Base-by-base conservation (phyloP, 2,113 vertebrate species). In the Danionella cerebrum region DNA sequence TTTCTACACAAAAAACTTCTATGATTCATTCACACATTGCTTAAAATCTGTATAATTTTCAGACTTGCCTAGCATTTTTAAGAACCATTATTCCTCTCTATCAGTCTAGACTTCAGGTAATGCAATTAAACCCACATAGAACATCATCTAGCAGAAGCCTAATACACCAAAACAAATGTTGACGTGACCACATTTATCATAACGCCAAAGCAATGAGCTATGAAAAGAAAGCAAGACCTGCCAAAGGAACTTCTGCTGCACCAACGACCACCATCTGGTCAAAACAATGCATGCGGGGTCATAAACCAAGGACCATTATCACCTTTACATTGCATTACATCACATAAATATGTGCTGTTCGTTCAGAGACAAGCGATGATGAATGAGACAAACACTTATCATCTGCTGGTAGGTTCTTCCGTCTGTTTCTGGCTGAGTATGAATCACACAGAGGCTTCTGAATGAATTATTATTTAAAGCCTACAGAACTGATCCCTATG, bases 151-250 rank as follows among this genome's bases (percentile, higher is more conserved):
- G 22, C 35, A 19, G 16, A 3, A 38, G 51, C 25, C 87, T 89
- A 87, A 88, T 89, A 10, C 63, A 19, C 41, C 90, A 89, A 90
- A 86, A 74, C 84, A 84, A 85, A 87, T 83, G 88, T 24, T 57
- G 39, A 84, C 87, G 82, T 85, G 85, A 87, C 83, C 87, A 90
- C 88, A 89, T 90, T 88, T 91, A 90, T 90, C 87, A 92, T 90
- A 82, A 89, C 82, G 84, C 86, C 90, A 89, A 90, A 89, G 87
- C 91, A 93, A 91, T 90, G 89, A 88, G 87, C 85, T 69, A 71
- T 75, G 74, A 75, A 76, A 76, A 73, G 38, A 48, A 41, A 27
- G 54, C 13, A 36, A 54, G 65, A 33, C 75, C 71, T 65, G 76
- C 73, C 77, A 73, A 69, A 77, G 73, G 72, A 83, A 79, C 71